Conservation (phyloP, 1,140 invertebrate species). For the Trichonephila inaurata region DNA sequence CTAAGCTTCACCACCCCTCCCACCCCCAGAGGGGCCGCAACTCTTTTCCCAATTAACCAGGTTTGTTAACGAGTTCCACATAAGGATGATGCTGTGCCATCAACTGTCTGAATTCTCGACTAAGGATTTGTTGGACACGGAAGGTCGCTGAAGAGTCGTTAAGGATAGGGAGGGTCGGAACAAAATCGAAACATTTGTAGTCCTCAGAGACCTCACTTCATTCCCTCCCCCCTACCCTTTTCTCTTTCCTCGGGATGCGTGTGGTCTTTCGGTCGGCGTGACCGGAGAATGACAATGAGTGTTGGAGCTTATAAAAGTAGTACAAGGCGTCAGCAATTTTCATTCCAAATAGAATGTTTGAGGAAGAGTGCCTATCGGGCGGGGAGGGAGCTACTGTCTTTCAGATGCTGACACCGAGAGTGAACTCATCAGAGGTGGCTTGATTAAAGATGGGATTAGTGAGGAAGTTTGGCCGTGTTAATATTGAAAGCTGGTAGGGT, state of each 20-base stretch:
- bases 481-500: not conserved
- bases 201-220: not conserved
- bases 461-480: not conserved
- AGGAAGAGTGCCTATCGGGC: not conserved
- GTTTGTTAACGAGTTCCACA: constrained; percentile 60
- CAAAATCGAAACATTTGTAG: constrained; percentile 53
- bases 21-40: not conserved
- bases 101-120: constrained; percentile 32
- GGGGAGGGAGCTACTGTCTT: not conserved
- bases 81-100: constrained; percentile 38
- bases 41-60: constrained; percentile 63
- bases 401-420: not conserved
- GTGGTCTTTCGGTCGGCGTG: constrained; percentile 2
- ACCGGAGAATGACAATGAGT: constrained; percentile 34
- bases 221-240: not conserved
- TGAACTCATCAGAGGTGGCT: not conserved
- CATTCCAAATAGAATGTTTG: constrained; percentile 38
- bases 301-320: constrained; percentile 25
- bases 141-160: constrained; percentile 50
- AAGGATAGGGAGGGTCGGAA: not conserved
- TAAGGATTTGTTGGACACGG: constrained; percentile 50
- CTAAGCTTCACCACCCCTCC: not conserved
- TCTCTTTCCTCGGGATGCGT: not conserved
- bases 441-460: not conserved
- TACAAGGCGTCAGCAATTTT: constrained; percentile 33